Evolutionary conservation across 2,113 vertebrate species (phyloP).

Genomic region (Oncorhynchus nerka): DNA sequence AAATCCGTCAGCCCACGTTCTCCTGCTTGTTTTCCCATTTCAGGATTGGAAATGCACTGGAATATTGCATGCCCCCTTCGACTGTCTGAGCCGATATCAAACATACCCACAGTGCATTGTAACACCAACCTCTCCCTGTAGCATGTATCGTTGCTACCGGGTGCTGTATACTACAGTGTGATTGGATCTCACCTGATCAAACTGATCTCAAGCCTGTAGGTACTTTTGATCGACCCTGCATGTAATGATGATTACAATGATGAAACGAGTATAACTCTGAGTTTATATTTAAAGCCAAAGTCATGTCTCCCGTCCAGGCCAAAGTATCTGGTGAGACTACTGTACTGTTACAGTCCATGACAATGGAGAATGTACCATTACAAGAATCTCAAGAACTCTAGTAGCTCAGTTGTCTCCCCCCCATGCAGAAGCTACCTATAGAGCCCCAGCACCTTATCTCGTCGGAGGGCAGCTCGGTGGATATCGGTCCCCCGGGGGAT

Average conservation of each 20-base stretch:
- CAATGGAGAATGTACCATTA: slow-evolving; percentile 43
- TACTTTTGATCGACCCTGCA: slow-evolving; percentile 80
- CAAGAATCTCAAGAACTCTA: slow-evolving; percentile 2
- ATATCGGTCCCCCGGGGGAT: slow-evolving; percentile 85
- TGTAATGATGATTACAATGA: slow-evolving; percentile 49
- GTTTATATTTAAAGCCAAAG: slow-evolving; percentile 70
- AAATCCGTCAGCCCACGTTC: slow-evolving; percentile 84
- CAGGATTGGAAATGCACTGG: slow-evolving; percentile 80
- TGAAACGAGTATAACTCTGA: slow-evolving; percentile 77
- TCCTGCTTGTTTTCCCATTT: slow-evolving; percentile 81
- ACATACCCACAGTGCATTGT: slow-evolving; percentile 76
- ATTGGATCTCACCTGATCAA: slow-evolving; percentile 44
- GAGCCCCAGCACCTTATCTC: slow-evolving; percentile 83
- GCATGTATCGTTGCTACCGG: slow-evolving; percentile 3
- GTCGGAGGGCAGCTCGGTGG: slow-evolving; percentile 96
- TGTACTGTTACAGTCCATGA: slow-evolving; percentile 23
- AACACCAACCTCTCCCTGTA: slow-evolving; percentile 32
- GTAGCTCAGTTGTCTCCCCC: slow-evolving; percentile 58
- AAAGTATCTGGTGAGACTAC: slow-evolving; percentile 42
- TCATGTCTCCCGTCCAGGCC: slow-evolving; percentile 50
- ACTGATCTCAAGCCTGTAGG: slow-evolving; percentile 65
- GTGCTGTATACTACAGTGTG: slow-evolving; percentile 32
- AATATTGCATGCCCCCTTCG: slow-evolving; percentile 69
- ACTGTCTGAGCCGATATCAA: slow-evolving; percentile 70
- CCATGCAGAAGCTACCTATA: slow-evolving; percentile 66